Conservation (phyloP, 30 jellyfish, hydroid and myxozoan species). For the Hydra vulgaris region DNA sequence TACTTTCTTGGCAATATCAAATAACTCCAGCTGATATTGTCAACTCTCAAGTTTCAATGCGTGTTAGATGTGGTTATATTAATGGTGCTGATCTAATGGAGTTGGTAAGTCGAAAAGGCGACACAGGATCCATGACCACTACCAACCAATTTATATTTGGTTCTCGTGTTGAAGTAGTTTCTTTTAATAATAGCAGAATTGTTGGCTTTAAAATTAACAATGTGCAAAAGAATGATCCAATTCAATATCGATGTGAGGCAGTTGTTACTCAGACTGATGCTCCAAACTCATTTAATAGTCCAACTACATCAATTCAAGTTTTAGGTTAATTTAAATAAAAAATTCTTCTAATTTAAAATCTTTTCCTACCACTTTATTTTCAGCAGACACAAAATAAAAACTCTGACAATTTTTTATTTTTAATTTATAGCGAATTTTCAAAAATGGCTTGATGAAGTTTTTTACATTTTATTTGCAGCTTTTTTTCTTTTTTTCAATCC, state of each 20-base stretch:
- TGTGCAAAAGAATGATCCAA: not conserved
- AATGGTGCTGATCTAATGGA: not conserved
- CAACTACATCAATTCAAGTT: not conserved
- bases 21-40: not conserved
- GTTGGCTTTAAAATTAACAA: not conserved
- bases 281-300: not conserved
- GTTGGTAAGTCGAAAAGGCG: not conserved
- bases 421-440: no score
- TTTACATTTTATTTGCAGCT: no score
- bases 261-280: not conserved
- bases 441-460: no score
- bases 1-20: not conserved
- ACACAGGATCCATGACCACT: not conserved
- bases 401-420: no score
- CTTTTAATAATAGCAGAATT: not conserved
- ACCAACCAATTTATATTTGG: not conserved
- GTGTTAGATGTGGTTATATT: conserved; percentile 8
- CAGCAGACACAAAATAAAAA: no score
- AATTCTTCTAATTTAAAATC: no score
- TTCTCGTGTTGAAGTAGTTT: not conserved
- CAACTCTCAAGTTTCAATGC: not conserved
- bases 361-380: no score
- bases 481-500: no score
- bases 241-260: not conserved
- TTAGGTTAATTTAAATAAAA: no score